Evolutionary conservation across 2,888 invertebrate species (phyloP).

Genomic region (Melieria picta): DNA sequence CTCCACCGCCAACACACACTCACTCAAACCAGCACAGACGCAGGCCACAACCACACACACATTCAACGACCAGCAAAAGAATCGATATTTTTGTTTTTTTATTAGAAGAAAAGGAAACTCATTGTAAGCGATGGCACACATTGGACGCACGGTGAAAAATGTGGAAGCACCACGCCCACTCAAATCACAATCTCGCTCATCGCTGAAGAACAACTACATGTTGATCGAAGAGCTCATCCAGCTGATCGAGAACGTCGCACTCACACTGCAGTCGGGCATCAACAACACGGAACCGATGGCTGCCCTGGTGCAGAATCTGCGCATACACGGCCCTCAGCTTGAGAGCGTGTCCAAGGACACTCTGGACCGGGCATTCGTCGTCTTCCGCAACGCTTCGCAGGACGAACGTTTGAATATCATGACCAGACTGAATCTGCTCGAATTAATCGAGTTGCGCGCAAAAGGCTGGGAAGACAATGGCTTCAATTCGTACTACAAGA

Average conservation of each 20-base stretch:
- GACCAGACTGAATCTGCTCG: conserved; percentile 87
- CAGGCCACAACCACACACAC: no score
- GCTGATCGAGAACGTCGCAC: conserved; percentile 83
- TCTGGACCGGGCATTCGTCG: conserved; percentile 84
- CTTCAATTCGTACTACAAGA: conserved; percentile 85
- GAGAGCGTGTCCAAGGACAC: conserved; percentile 87
- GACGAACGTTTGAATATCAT: conserved; percentile 86
- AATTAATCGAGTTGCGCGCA: conserved; percentile 91
- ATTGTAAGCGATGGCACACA: conserved; percentile 67
- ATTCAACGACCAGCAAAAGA: neutral
- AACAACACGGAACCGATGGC: conserved; percentile 80
- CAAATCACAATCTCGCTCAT: conserved; percentile 70
- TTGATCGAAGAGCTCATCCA: conserved; percentile 84
- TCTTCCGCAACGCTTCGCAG: conserved; percentile 89
- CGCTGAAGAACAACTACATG: conserved; percentile 62
- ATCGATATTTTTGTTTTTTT: neutral
- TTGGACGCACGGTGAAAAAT: conserved; percentile 78
- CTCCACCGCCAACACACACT: conserved; percentile 17
- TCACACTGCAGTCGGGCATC: conserved; percentile 76
- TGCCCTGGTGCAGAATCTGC: conserved; percentile 82
- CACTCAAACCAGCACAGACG: neutral
- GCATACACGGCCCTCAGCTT: conserved; percentile 81
- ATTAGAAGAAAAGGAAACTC: conserved; percentile 4
- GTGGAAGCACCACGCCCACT: conserved; percentile 80
- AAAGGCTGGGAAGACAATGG: conserved; percentile 90